These are phyloP conservation scores for Philaethria dido DNA, from an alignment of 2,888 invertebrate genomes.

Conservation along the genomic window DNA sequence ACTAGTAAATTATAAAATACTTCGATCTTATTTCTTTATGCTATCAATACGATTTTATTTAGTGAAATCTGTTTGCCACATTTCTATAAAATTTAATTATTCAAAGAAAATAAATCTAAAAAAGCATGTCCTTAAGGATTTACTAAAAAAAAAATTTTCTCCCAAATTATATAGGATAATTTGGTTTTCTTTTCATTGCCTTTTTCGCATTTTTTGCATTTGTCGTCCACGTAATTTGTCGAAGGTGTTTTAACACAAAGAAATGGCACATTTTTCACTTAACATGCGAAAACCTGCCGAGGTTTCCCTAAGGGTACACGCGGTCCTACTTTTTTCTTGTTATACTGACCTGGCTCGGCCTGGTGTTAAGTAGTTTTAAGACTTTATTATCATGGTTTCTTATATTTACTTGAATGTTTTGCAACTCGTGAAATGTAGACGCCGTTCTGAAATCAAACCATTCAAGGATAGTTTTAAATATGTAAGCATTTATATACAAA, in stretches of 20 bases:
- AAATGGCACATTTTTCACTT: not conserved
- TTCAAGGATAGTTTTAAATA: conserved; percentile 5
- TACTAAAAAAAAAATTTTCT: too few relatives aligned
- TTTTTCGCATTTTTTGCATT: too few relatives aligned
- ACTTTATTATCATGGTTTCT: conserved; percentile 71
- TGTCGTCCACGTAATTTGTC: too few relatives aligned
- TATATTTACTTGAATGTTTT: conserved; percentile 80
- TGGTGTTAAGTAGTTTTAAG: conserved; percentile 65
- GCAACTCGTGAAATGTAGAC: conserved; percentile 81
- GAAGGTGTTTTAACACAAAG: not conserved
- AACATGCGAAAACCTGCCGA: not conserved
- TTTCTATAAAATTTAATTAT: too few relatives aligned
- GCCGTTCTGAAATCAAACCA: conserved; percentile 73
- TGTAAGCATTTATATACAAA: not conserved
- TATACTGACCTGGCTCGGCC: conserved; percentile 64
- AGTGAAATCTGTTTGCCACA: too few relatives aligned
- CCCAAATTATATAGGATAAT: too few relatives aligned
- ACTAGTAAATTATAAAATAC: too few relatives aligned
- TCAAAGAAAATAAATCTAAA: too few relatives aligned
- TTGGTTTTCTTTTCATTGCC: too few relatives aligned
- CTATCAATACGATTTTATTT: too few relatives aligned
- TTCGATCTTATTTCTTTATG: too few relatives aligned
- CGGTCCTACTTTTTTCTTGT: not conserved
- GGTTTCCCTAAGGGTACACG: not conserved
- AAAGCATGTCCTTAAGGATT: too few relatives aligned